Percentiles rank a stretch among this genome's conserved stretches.
Evolutionary conservation across 2,888 invertebrate species (phyloP).

Genomic region (Athetis lepigone): DNA sequence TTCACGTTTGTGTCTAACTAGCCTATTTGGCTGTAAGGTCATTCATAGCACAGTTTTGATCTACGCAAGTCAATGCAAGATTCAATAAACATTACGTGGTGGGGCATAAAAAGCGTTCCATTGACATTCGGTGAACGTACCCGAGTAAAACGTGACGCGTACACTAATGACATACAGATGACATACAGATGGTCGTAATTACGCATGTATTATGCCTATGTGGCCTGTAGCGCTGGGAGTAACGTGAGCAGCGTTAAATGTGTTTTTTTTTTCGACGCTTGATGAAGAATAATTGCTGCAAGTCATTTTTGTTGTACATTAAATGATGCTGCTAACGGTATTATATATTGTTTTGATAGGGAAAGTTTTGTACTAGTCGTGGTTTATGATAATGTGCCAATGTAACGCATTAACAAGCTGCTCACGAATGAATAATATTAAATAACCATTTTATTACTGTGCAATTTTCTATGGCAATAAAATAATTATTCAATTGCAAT

Average conservation of each 20-base stretch:
- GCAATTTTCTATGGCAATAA: constrained; percentile 50
- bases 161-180: constrained; percentile 72
- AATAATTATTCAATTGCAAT: constrained; percentile 51
- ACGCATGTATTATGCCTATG: constrained; percentile 71
- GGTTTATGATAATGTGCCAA: constrained; percentile 34
- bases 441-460: constrained; percentile 41
- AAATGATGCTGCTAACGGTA: constrained; percentile 23
- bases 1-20: constrained; percentile 35
- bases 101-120: constrained; percentile 83
- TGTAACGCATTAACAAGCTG: constrained; percentile 36
- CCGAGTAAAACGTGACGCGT: constrained; percentile 78
- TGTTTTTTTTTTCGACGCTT: constrained; percentile 48
- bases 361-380: constrained; percentile 31
- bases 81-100: constrained; percentile 87
- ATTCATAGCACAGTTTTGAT: constrained; percentile 71
- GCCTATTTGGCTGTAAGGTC: constrained; percentile 52
- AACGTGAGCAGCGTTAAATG: constrained; percentile 64
- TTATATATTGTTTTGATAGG: constrained; percentile 20
- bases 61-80: constrained; percentile 81
- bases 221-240: constrained; percentile 60
- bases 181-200: constrained; percentile 74
- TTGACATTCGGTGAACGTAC: constrained; percentile 81
- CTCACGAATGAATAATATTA: constrained; percentile 42
- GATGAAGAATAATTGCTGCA: constrained; percentile 51
- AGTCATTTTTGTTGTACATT: constrained; percentile 42